A percentile compares a stretch with the other conserved stretches of the same genome.
Evolutionary conservation across 2,888 invertebrate genomes (phyloP).

Genomic region (Camptogramma bilineatum): DNA sequence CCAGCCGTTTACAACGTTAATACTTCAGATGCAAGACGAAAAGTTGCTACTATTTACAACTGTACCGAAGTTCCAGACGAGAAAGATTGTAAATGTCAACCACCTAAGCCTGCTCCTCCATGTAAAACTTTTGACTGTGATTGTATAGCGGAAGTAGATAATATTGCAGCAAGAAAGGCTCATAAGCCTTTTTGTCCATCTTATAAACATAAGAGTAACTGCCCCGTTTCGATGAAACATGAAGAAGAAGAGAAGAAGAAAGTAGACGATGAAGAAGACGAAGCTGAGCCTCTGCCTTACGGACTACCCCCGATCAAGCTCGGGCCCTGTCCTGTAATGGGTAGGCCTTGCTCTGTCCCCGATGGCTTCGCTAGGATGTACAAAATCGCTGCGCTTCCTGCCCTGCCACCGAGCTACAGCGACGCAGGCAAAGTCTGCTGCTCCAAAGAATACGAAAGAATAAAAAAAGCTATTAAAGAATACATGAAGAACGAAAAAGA

Average conservation of each 20-base stretch:
- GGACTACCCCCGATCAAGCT: slow-evolving; percentile 76
- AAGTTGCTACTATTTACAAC: slow-evolving; percentile 53
- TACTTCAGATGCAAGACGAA: slow-evolving; percentile 45
- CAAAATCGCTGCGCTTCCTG: slow-evolving; percentile 64
- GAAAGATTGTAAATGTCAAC: slow-evolving; percentile 74
- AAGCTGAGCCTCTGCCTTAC: slow-evolving; percentile 71
- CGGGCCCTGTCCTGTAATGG: slow-evolving; percentile 79
- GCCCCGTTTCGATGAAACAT: slow-evolving; percentile 66
- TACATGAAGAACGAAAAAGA: slow-evolving; percentile 73
- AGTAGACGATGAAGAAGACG: slow-evolving; percentile 71
- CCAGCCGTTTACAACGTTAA: slow-evolving; percentile 51
- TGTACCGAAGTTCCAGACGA: slow-evolving; percentile 63
- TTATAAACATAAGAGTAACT: slow-evolving; percentile 70
- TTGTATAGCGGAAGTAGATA: slow-evolving; percentile 63
- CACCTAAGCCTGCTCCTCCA: slow-evolving; percentile 69
- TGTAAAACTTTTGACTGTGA: slow-evolving; percentile 77
- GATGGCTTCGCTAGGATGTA: slow-evolving; percentile 81
- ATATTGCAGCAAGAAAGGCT: slow-evolving; percentile 63
- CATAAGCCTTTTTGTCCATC: slow-evolving; percentile 75
- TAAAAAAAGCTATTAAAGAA: slow-evolving; percentile 74
- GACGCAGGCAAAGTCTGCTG: slow-evolving; percentile 79
- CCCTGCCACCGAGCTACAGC: slow-evolving; percentile 69
- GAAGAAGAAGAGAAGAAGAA: slow-evolving; percentile 68
- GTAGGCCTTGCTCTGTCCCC: slow-evolving; percentile 74
- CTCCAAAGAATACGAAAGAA: slow-evolving; percentile 77